Percentiles rank a stretch among this genome's conserved stretches.
These are phyloP conservation scores for Martes flavigula DNA, from an alignment of 2,797 vertebrate genomes.

Conservation along the genomic window DNA sequence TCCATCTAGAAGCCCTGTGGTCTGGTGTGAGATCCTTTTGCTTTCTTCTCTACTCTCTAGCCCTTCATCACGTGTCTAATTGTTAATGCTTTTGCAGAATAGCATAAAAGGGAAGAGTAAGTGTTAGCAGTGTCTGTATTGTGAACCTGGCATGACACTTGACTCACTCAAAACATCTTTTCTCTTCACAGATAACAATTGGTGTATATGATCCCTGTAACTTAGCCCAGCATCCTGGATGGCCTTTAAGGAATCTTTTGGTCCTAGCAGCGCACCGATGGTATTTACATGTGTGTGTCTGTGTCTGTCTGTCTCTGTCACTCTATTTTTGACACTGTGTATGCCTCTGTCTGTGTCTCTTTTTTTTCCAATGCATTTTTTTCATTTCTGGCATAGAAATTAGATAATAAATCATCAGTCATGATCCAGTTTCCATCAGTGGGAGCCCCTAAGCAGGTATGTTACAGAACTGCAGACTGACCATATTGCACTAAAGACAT, in stretches of 20 bases:
- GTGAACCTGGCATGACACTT: neutral
- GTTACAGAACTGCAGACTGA: neutral
- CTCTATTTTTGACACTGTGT: neutral
- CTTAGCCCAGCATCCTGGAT: constrained; percentile 95
- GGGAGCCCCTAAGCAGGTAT: neutral
- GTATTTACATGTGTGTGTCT: constrained; percentile 83
- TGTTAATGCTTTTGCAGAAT: neutral
- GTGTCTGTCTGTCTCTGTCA: neutral
- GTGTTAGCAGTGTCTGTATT: neutral
- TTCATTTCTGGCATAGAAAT: neutral
- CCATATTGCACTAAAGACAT: neutral
- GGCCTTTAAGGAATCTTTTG: constrained; percentile 97
- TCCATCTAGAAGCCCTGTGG: neutral
- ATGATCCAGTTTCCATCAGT: neutral
- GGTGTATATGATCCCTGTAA: constrained; percentile 97
- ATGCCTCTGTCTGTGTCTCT: neutral
- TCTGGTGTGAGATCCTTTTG: neutral
- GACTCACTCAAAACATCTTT: constrained; percentile 51
- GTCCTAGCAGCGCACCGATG: constrained; percentile 92
- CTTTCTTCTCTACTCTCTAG: neutral
- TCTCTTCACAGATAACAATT: constrained; percentile 90
- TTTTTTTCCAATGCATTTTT: constrained; percentile 9
- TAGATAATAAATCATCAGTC: neutral
- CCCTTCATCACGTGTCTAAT: neutral
- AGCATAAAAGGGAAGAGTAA: neutral